Evolutionary conservation across 37 sponge, comb jelly and placozoan species (phyloP), one percentile per base, ranked within the genome.

Genomic region (Ianthella basta): DNA sequence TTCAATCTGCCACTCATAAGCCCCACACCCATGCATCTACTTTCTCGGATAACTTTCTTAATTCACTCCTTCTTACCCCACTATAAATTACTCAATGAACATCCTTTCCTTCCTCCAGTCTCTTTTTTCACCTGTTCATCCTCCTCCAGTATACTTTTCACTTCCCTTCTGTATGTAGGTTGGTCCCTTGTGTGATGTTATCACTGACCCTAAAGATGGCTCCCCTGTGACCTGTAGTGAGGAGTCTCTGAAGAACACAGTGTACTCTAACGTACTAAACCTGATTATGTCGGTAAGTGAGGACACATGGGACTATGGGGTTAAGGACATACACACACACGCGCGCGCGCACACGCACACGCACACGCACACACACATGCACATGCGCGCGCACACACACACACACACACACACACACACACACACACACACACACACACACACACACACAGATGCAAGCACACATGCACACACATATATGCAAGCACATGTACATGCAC

Each of bases 181-280:
- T 38, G 67, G 50, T 38, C 50, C 67, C 10, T 2, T 60, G 25
- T 53, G 55, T 13, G 21, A 38, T 40, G 53, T 30, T 29, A 24
- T 24, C 29, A 27, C 30, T 25, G 37, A 23, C 23, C 21, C 33
- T 15, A 34, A 84, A 0, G 24, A 35, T 20, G 50, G 50, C 50
- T 44, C 50, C 3, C 8, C 50, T 44, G 50, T 44, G 50, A 44
- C 50, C 3, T 87, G 87, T 44, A 25, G 72, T 2, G 60, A 53
- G 0, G 66, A 53, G 18, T 82, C 82, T 54, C 77, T 87, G 24
- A 73, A 39, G 60, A 72, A 60, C 15, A 27, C 83, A 44, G 86
- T 80, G 55, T 53, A 54, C 16, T 30, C 53, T 4, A 55, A 55
- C 18, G 55, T 86, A 12, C 68, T 86, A 15, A 34, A 14, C 30